Base-by-base conservation (phyloP, 1,140 invertebrate genomes). In the Odontomachus brunneus region DNA sequence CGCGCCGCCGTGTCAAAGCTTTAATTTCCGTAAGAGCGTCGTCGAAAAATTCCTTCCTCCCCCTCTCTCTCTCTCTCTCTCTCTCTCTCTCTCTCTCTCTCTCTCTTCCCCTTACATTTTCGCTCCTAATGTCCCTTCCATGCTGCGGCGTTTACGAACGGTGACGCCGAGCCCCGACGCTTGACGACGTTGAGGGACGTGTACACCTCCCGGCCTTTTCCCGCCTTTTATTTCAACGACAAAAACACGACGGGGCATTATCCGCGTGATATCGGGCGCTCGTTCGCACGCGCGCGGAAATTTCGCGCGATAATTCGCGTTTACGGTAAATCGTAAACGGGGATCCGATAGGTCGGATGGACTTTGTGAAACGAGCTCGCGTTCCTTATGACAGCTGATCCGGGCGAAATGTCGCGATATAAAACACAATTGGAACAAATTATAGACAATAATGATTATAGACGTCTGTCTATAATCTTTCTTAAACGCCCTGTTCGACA, bases 11-110 rank as follows among this genome's bases (percentile, higher is more conserved):
- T 71, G 75, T 57, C 75, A 71, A 80, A 80, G 71, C 51, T 71
- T 80, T 80, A 69, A 80, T 80, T 80, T 80, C 65, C 53, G 65
- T 80, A 80, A 69, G 75, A 80, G 75, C 51, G 51, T 80, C 33
- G 62, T 62, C 49, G 63, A 80, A 57, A 80, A 80, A 80, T 57
- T 78, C 15, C 65, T 69, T 80, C 9, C 38, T 11, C 38, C 9
- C 22, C 44, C 63, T 66, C 49, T 78, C 22, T 15, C 49, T 44
- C 38, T 44, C 49, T 15, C 65, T 69, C 60, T 80, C 71, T 80
- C 51, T 7, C 51, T 80, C 22, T 57, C 63, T 53, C 38, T 78
- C 17, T 15, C 63, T 44, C 38, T 11, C 22, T 57, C 63, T 66
- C 22, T 44, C 63, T 53, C 49, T 78, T 17, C 7, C 63, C 22